These are phyloP conservation scores for Nemotelus nigrinus DNA, from an alignment of 2,888 invertebrate genomes.

Conservation along the genomic window DNA sequence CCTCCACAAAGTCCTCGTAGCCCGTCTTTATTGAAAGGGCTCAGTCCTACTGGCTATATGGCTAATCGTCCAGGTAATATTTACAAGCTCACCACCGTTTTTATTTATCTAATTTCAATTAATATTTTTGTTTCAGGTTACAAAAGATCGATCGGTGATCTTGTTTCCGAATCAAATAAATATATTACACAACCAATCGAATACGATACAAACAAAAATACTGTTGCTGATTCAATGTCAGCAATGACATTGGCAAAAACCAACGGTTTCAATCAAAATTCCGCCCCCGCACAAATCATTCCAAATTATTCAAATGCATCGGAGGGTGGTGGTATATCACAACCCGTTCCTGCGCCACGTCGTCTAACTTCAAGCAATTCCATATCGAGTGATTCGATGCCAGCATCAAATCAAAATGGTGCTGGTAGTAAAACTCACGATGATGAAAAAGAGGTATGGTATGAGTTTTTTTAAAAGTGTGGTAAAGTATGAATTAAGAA, in stretches of 20 bases:
- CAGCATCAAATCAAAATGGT: constrained; percentile 51
- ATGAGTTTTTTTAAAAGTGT: neutral
- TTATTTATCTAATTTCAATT: neutral
- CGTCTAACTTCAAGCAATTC: constrained; percentile 65
- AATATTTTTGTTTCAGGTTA: constrained; percentile 66
- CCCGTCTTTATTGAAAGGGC: constrained; percentile 63
- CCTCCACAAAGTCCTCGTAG: constrained; percentile 65
- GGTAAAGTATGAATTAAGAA: too few species aligned
- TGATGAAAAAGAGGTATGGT: constrained; percentile 66
- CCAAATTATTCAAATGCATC: constrained; percentile 48
- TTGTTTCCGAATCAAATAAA: constrained; percentile 57
- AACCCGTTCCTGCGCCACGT: constrained; percentile 64
- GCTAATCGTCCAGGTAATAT: constrained; percentile 72
- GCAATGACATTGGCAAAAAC: constrained; percentile 65
- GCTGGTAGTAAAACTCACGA: constrained; percentile 56
- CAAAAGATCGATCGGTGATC: constrained; percentile 69
- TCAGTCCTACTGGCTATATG: constrained; percentile 76
- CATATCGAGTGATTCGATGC: constrained; percentile 62
- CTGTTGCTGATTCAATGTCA: constrained; percentile 54
- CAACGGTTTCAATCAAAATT: constrained; percentile 59
- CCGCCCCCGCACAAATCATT: constrained; percentile 49
- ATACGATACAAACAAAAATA: constrained; percentile 55
- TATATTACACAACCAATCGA: constrained; percentile 57
- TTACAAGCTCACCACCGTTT: constrained; percentile 29
- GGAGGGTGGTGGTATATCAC: constrained; percentile 57